phyloP scores from a whole-genome alignment of 2,113 vertebrate genomes.

The Octodon degus region DNA sequence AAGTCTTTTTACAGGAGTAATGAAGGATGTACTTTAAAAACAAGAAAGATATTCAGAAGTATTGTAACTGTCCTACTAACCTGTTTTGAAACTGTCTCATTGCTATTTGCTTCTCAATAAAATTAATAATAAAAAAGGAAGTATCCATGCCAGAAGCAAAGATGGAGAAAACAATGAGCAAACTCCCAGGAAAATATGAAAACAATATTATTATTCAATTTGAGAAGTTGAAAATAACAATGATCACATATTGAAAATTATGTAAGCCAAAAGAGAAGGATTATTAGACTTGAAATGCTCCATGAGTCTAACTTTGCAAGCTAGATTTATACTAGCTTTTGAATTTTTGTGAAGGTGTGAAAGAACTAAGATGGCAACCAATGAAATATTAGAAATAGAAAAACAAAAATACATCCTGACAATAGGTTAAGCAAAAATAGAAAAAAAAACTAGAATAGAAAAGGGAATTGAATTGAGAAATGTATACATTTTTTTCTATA shows the following conservation, averaged over 20 bases:
- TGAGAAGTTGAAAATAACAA: background rate
- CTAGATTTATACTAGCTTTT: background rate
- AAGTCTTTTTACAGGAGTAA: background rate
- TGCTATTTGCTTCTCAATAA: too few relatives aligned
- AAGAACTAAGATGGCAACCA: background rate
- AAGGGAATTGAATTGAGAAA: background rate
- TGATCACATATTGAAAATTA: background rate
- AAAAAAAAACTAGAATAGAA: background rate
- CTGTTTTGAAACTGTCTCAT: too few relatives aligned
- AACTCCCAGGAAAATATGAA: background rate
- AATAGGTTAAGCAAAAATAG: background rate
- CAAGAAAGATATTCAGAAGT: background rate
- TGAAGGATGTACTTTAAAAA: background rate
- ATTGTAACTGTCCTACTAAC: too few relatives aligned
- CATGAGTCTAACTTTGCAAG: background rate
- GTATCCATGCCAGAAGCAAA: background rate
- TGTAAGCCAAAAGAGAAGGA: background rate
- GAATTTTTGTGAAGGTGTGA: background rate
- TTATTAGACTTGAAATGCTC: background rate
- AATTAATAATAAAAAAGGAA: background rate
- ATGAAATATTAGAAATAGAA: background rate
- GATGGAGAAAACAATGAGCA: background rate
- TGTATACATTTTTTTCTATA: background rate
- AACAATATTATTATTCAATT: constrained; percentile 1
- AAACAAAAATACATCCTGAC: background rate